Evolutionary conservation across 2,113 vertebrate species (phyloP), one percentile per base, ranked within the genome.

Genomic region (Mungos mungo): DNA sequence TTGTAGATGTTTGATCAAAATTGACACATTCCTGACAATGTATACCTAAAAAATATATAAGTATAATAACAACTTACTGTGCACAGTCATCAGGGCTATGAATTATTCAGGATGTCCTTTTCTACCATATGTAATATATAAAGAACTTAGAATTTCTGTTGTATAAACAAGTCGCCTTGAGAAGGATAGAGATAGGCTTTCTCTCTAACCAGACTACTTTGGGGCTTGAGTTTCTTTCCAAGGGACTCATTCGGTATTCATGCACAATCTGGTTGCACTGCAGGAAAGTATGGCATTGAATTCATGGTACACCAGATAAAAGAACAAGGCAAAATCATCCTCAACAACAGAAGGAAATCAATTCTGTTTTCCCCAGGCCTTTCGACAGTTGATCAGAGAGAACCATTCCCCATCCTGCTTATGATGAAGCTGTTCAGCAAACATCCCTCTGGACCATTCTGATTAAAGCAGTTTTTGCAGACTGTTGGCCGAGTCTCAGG

Each of bases 231-330:
- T 69, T 90, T 80, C 93, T 86, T 90, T 89, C 60, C 38, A 33
- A n/a, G 81, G 63, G 60, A 86, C 83, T 97, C 54, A 93, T 97
- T 97, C 66, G 82, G 88, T 94, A 96, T 97, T 97, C 86, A 93
- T 83, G 74, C 86, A 31, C 92, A 95, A 82, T 96, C 86, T 97
- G 86, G 82, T 31, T 86, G 86, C 68, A 93, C 72, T 9, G 27
- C 72, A 54, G 95, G 89, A 87, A 93, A 95, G 65, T 19, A 12
- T 74, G 72, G 50, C 89, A 38, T 80, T 91, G 77, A 88, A 96
- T 91, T 91, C 68, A 33, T 47, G 82, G 81, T 65, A 13, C 33
- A 86, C 50, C 88, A 41, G 29, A 95, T 84, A 10, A 54, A 94
- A 95, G 41, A 85, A 50, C 41, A 97, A 71, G 77, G 57, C 33